phyloP scores from a whole-genome alignment of 2,113 vertebrate genomes.

The Sebastes fasciatus region DNA sequence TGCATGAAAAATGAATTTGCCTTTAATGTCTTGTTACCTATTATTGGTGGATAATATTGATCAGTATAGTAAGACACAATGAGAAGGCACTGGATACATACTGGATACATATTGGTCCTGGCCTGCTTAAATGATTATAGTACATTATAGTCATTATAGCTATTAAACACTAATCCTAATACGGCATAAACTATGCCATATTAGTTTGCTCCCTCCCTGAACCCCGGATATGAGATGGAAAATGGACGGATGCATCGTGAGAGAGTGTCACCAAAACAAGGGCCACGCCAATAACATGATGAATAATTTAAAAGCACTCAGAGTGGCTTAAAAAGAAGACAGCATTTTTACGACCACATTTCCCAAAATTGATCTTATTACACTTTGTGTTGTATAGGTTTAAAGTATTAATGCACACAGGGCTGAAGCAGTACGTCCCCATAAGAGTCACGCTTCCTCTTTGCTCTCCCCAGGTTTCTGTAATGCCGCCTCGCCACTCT shows the following conservation, averaged over 20 bases:
- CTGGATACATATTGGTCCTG: not conserved
- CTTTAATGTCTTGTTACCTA: not conserved
- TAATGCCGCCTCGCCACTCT: not conserved
- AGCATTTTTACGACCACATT: slow-evolving; percentile 20
- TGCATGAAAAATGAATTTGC: too few relatives aligned
- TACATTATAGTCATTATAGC: not conserved
- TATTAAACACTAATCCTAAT: not conserved
- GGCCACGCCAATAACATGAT: not conserved
- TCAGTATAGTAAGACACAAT: not conserved
- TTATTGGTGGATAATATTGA: not conserved
- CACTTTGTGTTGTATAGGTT: slow-evolving; percentile 9
- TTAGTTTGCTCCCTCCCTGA: not conserved
- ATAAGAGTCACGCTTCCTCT: slow-evolving; percentile 27
- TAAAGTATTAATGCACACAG: slow-evolving; percentile 16
- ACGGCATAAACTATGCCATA: not conserved
- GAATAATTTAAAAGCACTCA: slow-evolving; percentile 39
- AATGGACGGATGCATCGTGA: not conserved
- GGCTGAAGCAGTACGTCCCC: slow-evolving; percentile 30
- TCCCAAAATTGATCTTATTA: slow-evolving; percentile 11
- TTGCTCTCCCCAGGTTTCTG: slow-evolving; percentile 38
- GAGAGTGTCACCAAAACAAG: slow-evolving; percentile 7
- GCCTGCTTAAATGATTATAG: not conserved
- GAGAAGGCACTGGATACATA: not conserved
- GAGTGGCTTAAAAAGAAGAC: not conserved
- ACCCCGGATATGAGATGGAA: not conserved